Evolutionary conservation across 1,140 invertebrate species (phyloP), one percentile per base, ranked within the genome.

Genomic region (Onthophagus taurus): DNA sequence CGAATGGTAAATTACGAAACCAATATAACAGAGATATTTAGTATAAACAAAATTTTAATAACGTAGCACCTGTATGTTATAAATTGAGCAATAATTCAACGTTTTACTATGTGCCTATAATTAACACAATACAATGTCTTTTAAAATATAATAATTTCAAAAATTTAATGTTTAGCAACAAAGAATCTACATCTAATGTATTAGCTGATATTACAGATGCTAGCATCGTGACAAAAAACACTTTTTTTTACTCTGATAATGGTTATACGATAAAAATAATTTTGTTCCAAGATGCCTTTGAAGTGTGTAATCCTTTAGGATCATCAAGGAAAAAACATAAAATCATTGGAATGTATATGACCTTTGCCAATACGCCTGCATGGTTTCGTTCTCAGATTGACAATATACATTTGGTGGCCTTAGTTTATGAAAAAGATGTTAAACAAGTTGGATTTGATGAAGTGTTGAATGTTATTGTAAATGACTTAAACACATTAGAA

Each of bases 251-350:
- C n/a, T n/a, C n/a, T 42, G 13, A 59, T 6, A 56, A 61, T 51
- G 30, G 42, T 7, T 26, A 51, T 38, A 49, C 51, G 1, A 12
- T 62, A 8, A 45, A 53, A 49, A 29, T 64, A n/a, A 61, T 61
- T 26, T 47, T 66, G 33, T 66, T 54, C 48, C 57, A 65, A 55
- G 58, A 61, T 44, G 31, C 34, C 7, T 61, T 64, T 50, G 61
- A 66, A 50, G 26, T 61, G 18, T 62, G 58, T 11, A 64, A 66
- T 48, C 61, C 57, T 4, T 46, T 64, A 19, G 55, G 62, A 11
- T 33, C 50, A 14, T 52, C 56, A 11, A 53, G 47, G 54, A 53
- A 45, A 16, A 64, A 60, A 52, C 47, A 65, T 44, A 63, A 64
- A 55, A 35, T 65, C 8, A 20, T 59, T 12, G 58, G 47, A 13